Conservation (phyloP, 2,113 vertebrate species). For the Petroica traversi region DNA sequence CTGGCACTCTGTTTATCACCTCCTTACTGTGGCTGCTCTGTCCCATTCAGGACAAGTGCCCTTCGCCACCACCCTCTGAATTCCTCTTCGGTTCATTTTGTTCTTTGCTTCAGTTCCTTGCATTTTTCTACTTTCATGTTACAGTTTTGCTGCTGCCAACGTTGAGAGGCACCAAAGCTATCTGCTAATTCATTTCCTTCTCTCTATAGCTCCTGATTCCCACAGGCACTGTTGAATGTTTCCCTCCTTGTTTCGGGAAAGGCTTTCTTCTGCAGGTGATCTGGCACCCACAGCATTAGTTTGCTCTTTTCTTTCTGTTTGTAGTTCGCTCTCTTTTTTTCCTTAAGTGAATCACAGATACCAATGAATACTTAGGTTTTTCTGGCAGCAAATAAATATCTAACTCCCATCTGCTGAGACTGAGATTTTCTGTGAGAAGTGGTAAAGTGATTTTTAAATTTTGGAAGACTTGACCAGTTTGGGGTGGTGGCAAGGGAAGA, state of each 20-base stretch:
- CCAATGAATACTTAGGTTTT: not conserved
- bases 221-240: rapidly evolving
- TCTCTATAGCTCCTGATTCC: not conserved
- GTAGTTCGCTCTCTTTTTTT: not conserved
- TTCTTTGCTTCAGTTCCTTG: not conserved
- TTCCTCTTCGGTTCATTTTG: conserved; percentile 1
- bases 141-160: not conserved
- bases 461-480: not conserved
- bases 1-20: not conserved
- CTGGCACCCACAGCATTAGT: not conserved
- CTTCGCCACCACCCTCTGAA: not conserved
- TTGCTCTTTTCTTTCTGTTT: not conserved
- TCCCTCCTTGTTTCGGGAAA: not conserved
- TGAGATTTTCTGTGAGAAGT: not conserved
- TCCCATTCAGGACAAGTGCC: not conserved
- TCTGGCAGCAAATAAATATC: not conserved
- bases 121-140: not conserved
- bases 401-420: not conserved
- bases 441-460: not conserved
- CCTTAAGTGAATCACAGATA: not conserved
- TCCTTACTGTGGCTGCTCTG: not conserved
- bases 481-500: not conserved
- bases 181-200: not conserved
- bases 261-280: not conserved
- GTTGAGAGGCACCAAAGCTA: not conserved